A percentile compares a stretch with the other conserved stretches of the same genome.
Evolutionary conservation across 2,797 vertebrate genomes (phyloP).

Genomic region (Dermochelys coriacea): DNA sequence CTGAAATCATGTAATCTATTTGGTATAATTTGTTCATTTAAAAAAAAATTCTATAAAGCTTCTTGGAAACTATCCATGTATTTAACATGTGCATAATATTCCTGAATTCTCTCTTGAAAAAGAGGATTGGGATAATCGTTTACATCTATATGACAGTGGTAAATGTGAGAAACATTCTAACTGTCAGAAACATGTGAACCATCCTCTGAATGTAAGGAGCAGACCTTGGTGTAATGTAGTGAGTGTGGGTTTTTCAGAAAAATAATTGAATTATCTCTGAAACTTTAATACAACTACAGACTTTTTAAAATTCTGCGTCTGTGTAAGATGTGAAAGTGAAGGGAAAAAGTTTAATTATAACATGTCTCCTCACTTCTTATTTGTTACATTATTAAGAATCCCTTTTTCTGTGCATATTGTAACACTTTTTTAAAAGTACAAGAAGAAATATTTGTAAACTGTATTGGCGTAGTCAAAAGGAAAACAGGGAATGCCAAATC

Average conservation of each 20-base stretch:
- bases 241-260: background rate
- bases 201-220: background rate
- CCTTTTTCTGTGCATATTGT: background rate
- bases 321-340: background rate
- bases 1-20: background rate
- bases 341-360: background rate
- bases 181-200: background rate
- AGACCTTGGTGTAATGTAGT: background rate
- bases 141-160: background rate
- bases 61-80: background rate
- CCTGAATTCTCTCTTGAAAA: constrained; percentile 14
- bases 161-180: background rate
- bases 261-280: background rate
- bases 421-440: background rate
- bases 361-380: background rate
- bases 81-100: background rate
- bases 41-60: background rate
- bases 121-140: background rate
- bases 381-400: background rate
- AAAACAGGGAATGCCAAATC: background rate
- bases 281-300: background rate
- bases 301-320: background rate
- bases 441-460: background rate
- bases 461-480: background rate
- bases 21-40: background rate